These are phyloP conservation scores for Pocillopora meandrina DNA, from an alignment of 92 coral and sea anemone genomes.

Conservation along the genomic window DNA sequence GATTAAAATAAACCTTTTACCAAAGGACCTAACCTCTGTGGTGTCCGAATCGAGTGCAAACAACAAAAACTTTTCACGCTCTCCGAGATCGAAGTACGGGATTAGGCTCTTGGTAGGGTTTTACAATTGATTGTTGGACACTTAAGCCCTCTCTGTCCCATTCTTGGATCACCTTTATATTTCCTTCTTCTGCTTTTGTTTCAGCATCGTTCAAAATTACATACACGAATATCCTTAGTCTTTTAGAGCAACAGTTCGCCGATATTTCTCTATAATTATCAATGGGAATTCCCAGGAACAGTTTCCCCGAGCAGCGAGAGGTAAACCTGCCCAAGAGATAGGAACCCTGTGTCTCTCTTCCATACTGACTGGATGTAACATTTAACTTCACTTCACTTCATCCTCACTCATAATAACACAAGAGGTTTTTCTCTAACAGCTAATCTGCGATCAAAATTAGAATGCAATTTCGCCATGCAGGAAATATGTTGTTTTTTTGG, in stretches of 20 bases:
- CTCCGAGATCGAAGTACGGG: constrained; percentile 28
- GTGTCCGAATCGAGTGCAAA: constrained; percentile 43
- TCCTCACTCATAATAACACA: too few species aligned
- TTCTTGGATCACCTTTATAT: constrained; percentile 41
- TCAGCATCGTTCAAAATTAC: constrained; percentile 32
- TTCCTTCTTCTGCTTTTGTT: background rate
- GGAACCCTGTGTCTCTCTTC: background rate
- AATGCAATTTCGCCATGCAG: too few species aligned
- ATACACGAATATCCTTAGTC: constrained; percentile 65
- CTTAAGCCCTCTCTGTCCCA: constrained; percentile 64
- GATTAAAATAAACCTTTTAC: constrained; percentile 22
- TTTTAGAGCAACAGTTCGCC: constrained; percentile 55
- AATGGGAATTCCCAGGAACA: constrained; percentile 59
- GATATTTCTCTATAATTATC: constrained; percentile 69
- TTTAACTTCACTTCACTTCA: background rate
- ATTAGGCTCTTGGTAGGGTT: constrained; percentile 42
- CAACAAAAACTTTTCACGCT: constrained; percentile 28
- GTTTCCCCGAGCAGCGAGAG: constrained; percentile 60
- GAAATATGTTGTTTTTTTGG: too few species aligned
- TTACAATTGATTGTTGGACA: constrained; percentile 20
- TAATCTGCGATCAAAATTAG: too few species aligned
- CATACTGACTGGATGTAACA: background rate
- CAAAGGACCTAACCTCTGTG: constrained; percentile 19
- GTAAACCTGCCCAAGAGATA: constrained; percentile 42
- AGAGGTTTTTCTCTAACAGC: too few species aligned